Evolutionary conservation across 1,140 invertebrate species (phyloP).

Genomic region (Anastatus disparis): DNA sequence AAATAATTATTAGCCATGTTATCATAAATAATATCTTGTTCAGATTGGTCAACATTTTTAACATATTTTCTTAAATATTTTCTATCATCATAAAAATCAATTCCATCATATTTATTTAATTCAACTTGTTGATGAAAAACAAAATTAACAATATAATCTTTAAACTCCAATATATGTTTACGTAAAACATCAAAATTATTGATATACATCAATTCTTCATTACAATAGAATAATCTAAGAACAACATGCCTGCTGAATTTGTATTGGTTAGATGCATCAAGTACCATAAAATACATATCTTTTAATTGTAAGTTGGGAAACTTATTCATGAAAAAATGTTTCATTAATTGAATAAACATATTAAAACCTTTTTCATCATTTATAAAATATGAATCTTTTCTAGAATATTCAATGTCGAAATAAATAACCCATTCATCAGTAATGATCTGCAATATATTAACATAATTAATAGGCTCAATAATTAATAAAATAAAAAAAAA

Average conservation of each 20-base stretch:
- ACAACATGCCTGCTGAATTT: background rate
- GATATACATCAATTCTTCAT: background rate
- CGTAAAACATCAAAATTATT: background rate
- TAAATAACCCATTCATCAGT: background rate
- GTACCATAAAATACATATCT: background rate
- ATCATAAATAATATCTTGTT: background rate
- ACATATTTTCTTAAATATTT: background rate
- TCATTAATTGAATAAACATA: background rate
- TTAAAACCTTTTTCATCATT: background rate
- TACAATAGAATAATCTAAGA: background rate
- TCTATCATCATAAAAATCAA: background rate
- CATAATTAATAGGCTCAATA: background rate
- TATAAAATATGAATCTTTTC: background rate
- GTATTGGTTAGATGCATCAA: no score
- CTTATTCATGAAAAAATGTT: background rate
- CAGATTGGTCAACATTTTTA: background rate
- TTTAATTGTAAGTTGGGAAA: background rate
- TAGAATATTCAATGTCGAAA: background rate
- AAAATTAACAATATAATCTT: background rate
- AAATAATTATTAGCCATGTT: background rate
- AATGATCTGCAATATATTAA: background rate
- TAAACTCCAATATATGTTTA: background rate
- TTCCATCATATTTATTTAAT: background rate
- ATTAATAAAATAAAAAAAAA: background rate
- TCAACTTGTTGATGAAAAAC: background rate